A percentile compares a stretch with the other conserved stretches of the same genome.
Conservation (phyloP, 1,140 invertebrate genomes). For the Pristionchus pacificus region DNA sequence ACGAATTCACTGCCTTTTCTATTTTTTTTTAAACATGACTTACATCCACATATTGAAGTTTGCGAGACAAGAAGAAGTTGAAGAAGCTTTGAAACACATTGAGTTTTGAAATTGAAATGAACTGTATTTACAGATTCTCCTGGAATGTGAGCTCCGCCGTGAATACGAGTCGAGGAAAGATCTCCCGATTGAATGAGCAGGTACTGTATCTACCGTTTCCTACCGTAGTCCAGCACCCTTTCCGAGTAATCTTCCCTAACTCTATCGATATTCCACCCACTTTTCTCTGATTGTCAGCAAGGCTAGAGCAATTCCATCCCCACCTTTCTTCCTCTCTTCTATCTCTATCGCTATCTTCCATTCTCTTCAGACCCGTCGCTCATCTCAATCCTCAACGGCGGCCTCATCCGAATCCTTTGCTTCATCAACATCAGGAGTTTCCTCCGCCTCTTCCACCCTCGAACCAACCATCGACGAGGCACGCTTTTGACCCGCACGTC, state of each 20-base stretch:
- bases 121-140: neutral
- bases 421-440: slow-evolving; percentile 46
- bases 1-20: slow-evolving; percentile 41
- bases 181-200: slow-evolving; percentile 16
- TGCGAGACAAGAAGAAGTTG: no score
- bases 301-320: neutral
- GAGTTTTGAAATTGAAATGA: neutral
- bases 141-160: slow-evolving; percentile 44
- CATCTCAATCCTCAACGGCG: slow-evolving; percentile 45
- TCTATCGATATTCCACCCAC: no score
- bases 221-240: no score
- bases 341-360: slow-evolving; percentile 13
- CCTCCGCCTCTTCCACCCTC: slow-evolving; percentile 26
- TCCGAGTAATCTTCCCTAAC: no score
- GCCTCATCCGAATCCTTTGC: slow-evolving; percentile 41
- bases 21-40: no score
- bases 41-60: no score
- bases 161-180: slow-evolving; percentile 41
- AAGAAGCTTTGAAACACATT: no score
- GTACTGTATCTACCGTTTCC: neutral
- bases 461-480: neutral
- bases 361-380: slow-evolving; percentile 35
- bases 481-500: neutral
- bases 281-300: neutral
- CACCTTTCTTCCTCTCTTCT: neutral